These are phyloP conservation scores for Scaeva pyrastri DNA, from an alignment of 2,888 invertebrate species.

Conservation along the genomic window DNA sequence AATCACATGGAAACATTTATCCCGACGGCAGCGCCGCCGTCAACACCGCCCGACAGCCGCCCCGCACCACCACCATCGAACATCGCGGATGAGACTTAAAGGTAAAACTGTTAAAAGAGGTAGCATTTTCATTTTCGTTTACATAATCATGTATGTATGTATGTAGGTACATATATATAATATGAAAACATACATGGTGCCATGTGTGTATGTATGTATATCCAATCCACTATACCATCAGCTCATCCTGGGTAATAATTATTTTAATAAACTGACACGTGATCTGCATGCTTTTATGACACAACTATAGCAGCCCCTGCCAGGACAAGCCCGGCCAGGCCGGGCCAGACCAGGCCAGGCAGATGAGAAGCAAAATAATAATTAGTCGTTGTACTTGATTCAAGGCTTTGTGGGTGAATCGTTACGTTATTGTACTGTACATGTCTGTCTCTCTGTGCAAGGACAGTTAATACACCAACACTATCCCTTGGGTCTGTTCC, in stretches of 20 bases:
- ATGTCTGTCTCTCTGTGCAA: constrained; percentile 31
- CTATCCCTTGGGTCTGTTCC: constrained; percentile 32
- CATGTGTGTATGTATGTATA: not conserved
- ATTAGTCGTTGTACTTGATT: constrained; percentile 69
- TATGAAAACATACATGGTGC: not conserved
- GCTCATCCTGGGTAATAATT: constrained; percentile 67
- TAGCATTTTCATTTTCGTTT: not conserved
- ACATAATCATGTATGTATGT: not conserved
- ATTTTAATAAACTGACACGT: constrained; percentile 76
- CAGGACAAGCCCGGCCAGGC: not conserved
- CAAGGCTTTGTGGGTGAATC: constrained; percentile 39
- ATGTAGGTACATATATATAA: no score
- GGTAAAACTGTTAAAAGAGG: constrained; percentile 47
- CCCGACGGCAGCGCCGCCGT: no score
- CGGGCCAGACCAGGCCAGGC: not conserved
- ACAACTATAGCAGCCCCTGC: constrained; percentile 18
- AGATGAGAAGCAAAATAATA: constrained; percentile 65
- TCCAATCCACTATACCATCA: not conserved
- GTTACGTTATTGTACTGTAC: constrained; percentile 12
- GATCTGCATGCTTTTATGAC: constrained; percentile 73
- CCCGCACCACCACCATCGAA: not conserved
- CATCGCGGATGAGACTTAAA: constrained; percentile 47
- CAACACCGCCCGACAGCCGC: not conserved
- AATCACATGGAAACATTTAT: constrained; percentile 52
- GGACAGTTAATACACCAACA: constrained; percentile 45